phyloP scores from a whole-genome alignment of 2,113 vertebrate species.

The Microtus ochrogaster region DNA sequence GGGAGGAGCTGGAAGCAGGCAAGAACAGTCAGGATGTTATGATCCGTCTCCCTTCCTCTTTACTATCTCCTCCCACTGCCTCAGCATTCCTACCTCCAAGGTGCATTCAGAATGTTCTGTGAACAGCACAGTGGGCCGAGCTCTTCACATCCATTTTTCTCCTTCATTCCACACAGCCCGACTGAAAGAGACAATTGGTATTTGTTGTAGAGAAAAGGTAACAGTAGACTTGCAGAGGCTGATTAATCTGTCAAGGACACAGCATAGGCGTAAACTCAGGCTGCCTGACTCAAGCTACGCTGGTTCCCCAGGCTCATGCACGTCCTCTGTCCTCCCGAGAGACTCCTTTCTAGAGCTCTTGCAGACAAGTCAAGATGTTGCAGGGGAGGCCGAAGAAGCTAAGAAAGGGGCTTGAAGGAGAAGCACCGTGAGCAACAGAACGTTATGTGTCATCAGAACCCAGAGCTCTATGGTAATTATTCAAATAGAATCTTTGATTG shows the following conservation, averaged over 20 bases:
- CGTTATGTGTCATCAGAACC: neutral
- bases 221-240: neutral
- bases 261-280: neutral
- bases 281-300: neutral
- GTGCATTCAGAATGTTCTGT: neutral
- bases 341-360: neutral
- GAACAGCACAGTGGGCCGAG: neutral
- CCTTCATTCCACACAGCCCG: neutral
- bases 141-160: neutral
- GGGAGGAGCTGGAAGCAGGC: neutral
- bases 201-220: neutral
- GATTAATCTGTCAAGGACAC: neutral
- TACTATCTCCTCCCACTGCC: neutral
- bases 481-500: neutral
- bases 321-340: rapidly evolving
- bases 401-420: neutral
- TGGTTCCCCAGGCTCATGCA: neutral
- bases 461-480: neutral
- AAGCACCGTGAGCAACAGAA: neutral
- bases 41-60: neutral
- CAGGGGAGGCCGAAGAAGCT: neutral
- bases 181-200: neutral
- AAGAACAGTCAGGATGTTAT: rapidly evolving
- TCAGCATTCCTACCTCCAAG: neutral
- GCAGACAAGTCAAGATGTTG: neutral